phyloP scores from a whole-genome alignment of 1,140 invertebrate species.

The Oryzaephilus surinamensis region DNA sequence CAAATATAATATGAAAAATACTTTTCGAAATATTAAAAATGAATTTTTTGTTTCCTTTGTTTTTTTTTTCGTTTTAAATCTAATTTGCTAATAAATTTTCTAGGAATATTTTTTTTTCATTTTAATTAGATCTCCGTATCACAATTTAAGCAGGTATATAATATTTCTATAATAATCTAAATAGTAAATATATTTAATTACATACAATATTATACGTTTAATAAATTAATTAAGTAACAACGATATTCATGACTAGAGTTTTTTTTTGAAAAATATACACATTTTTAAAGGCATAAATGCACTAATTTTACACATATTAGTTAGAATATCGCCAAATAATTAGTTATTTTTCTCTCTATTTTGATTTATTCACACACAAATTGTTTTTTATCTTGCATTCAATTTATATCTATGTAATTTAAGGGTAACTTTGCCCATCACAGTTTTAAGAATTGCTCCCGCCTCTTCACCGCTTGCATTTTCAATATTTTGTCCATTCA shows the following conservation, averaged over 20 bases:
- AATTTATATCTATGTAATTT: constrained; percentile 75
- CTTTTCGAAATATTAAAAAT: too few relatives aligned
- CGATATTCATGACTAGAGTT: constrained; percentile 21
- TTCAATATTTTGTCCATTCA: constrained; percentile 82
- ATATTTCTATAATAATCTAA: constrained; percentile 9
- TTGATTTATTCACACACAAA: constrained; percentile 3
- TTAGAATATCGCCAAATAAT: too few relatives aligned
- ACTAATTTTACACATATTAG: neutral
- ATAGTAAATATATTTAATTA: constrained; percentile 16
- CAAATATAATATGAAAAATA: too few relatives aligned
- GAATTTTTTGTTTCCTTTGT: too few relatives aligned
- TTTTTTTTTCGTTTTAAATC: too few relatives aligned
- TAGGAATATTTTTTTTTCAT: too few relatives aligned
- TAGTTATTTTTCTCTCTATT: too few relatives aligned
- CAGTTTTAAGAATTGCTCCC: constrained; percentile 77
- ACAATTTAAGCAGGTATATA: constrained; percentile 21
- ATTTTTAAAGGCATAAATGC: constrained; percentile 1
- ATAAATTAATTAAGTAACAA: constrained; percentile 24
- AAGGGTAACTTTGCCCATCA: constrained; percentile 63
- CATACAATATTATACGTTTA: too few relatives aligned
- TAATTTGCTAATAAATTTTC: too few relatives aligned
- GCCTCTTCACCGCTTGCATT: constrained; percentile 74
- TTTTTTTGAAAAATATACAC: too few relatives aligned
- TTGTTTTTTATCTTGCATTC: constrained; percentile 31
- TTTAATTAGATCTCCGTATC: too few relatives aligned